Evolutionary conservation across 2,797 vertebrate species (phyloP).

Genomic region (Pseudomugil gertrudae): DNA sequence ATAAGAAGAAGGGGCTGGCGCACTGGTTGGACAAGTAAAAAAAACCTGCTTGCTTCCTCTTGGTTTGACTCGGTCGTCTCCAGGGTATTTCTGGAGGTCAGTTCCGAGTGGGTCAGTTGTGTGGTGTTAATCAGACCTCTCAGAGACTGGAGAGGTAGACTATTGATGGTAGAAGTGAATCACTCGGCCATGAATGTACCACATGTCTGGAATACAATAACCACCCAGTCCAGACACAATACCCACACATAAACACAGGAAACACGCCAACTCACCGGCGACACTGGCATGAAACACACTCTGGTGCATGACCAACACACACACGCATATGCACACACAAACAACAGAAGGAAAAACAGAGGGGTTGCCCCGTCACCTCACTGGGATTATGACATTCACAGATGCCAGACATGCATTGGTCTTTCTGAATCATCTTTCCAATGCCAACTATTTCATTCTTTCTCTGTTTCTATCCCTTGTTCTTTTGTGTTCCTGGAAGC

Average conservation of each 20-base stretch:
- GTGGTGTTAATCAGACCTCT: constrained; percentile 73
- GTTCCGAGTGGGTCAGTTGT: constrained; percentile 56
- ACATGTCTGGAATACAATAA: constrained; percentile 80
- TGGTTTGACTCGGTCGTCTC: constrained; percentile 38
- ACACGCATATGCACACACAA: constrained; percentile 44
- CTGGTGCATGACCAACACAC: constrained; percentile 30
- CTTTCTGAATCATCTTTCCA: constrained; percentile 72
- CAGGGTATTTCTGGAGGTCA: constrained; percentile 57
- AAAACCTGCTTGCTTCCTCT: constrained; percentile 32
- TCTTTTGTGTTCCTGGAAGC: constrained; percentile 63
- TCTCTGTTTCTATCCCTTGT: constrained; percentile 44
- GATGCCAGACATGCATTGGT: constrained; percentile 68
- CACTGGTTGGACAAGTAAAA: constrained; percentile 10
- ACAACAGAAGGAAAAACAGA: constrained; percentile 65
- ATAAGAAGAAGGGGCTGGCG: neutral
- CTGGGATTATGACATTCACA: constrained; percentile 70
- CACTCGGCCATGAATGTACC: constrained; percentile 70
- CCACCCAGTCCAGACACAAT: constrained; percentile 75
- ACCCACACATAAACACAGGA: constrained; percentile 76
- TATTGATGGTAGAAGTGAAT: constrained; percentile 79
- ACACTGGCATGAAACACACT: constrained; percentile 54
- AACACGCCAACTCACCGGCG: constrained; percentile 67
- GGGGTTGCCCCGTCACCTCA: constrained; percentile 70
- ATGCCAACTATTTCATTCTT: constrained; percentile 63
- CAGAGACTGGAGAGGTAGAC: constrained; percentile 66